Evolutionary conservation across 2,113 vertebrate genomes (phyloP), one percentile per base, ranked within the genome.

Genomic region (Pampusana beccarii): DNA sequence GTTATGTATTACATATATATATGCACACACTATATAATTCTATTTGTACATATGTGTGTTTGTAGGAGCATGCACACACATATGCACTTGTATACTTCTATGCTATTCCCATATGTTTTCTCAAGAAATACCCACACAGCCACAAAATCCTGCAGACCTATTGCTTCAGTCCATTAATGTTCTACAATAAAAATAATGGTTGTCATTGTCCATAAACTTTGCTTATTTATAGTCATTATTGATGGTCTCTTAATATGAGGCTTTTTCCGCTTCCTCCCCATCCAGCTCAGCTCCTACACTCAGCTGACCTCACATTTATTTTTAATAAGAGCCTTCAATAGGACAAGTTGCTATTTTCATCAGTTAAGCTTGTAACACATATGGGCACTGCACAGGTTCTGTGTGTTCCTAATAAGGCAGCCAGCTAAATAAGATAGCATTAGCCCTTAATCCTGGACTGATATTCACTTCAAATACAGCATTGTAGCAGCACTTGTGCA

Each of bases 321-420:
- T 90, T 92, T 57, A 69, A 40, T n/a, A 17, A 79, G 28, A 77
- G 31, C 51, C 56, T 70, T 80, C 81, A 78, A 46, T 11, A 88
- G 81, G 33, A 54, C 56, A 66, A 73, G 88, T 19, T 93, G 51
- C 74, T 91, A 88, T 96, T 95, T 96, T 77, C 33, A 46, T 56
- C 65, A 80, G 46, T 53, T 73, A 65, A 87, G 33, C 36, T 50
- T 84, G 51, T 81, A 92, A 90, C 1, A 7, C 18, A 48, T 2
- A 20, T 0, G 4, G 67, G 29, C 58, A 75, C 44, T 1, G 2
- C 31, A 34, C 36, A 57, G 60, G 16, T 65, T 70, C 10, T 19
- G 5, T 58, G 54, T 65, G 60, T 5, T 70, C 78, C 58, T 80
- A 86, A 75, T 36, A 77, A 79, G 25, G 34, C 84, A 65, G 50